A percentile compares a stretch with the other conserved stretches of the same genome.
These are phyloP conservation scores for Sclerurus mexicanus DNA, from an alignment of 2,113 vertebrate genomes.

Conservation along the genomic window DNA sequence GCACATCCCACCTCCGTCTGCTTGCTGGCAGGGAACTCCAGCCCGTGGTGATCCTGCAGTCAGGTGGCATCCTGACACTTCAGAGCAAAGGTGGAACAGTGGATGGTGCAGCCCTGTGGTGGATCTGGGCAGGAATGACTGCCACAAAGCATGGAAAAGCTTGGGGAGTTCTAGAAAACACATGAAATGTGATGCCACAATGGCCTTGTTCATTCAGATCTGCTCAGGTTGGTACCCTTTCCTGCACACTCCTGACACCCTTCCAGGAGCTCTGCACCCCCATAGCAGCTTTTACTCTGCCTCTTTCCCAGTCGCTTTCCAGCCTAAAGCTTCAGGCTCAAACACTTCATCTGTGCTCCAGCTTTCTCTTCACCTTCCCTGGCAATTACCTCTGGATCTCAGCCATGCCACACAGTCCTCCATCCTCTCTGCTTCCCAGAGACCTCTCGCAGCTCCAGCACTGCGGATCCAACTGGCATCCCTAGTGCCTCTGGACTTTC, in stretches of 20 bases:
- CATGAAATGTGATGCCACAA: accelerated
- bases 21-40: background rate
- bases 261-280: background rate
- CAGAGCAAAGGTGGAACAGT: background rate
- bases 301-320: background rate
- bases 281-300: background rate
- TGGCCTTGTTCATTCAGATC: background rate
- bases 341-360: background rate
- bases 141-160: background rate
- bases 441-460: background rate
- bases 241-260: background rate
- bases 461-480: background rate
- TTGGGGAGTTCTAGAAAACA: background rate
- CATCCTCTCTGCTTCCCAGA: background rate
- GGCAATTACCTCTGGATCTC: background rate
- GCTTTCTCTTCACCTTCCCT: background rate
- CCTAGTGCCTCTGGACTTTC: background rate
- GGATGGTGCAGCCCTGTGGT: background rate
- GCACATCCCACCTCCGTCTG: background rate
- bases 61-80: background rate
- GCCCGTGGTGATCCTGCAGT: background rate
- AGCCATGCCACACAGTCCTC: background rate
- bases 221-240: background rate
- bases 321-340: background rate
- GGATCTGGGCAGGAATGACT: background rate